Percentiles rank a stretch among this genome's conserved stretches.
These are phyloP conservation scores for Laothoe populi DNA, from an alignment of 2,888 invertebrate species.

Conservation along the genomic window DNA sequence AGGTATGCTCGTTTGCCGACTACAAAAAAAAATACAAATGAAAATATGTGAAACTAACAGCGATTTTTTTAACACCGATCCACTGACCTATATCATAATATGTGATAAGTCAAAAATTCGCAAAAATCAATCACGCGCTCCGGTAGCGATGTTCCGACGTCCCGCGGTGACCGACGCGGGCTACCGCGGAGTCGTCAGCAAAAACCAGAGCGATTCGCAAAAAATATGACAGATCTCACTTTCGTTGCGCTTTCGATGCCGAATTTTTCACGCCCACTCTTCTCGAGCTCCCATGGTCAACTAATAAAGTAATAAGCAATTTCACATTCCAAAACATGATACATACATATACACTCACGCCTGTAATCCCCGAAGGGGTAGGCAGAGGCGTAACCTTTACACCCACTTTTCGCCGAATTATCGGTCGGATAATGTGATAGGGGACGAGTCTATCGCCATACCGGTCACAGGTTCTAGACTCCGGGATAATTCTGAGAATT, in stretches of 20 bases:
- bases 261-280: constrained; percentile 76
- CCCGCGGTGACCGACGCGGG: constrained; percentile 26
- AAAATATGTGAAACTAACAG: too few species aligned
- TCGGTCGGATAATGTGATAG: too few species aligned
- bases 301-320: background rate
- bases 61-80: background rate
- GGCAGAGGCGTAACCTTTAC: too few species aligned
- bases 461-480: too few species aligned
- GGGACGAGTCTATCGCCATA: too few species aligned
- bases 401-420: too few species aligned
- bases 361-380: too few species aligned
- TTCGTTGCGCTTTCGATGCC: constrained; percentile 55
- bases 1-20: too few species aligned
- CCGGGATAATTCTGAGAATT: too few species aligned
- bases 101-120: constrained; percentile 10
- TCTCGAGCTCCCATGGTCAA: constrained; percentile 22
- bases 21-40: too few species aligned
- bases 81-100: constrained; percentile 2
- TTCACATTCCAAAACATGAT: background rate
- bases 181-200: constrained; percentile 27
- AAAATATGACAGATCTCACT: constrained; percentile 69
- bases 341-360: too few species aligned
- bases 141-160: constrained; percentile 20
- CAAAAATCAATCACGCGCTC: constrained; percentile 23
- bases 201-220: constrained; percentile 66